Percentiles rank a stretch among this genome's conserved stretches.
Evolutionary conservation across 2,888 invertebrate genomes (phyloP).

Genomic region (Drosophila anomalata): DNA sequence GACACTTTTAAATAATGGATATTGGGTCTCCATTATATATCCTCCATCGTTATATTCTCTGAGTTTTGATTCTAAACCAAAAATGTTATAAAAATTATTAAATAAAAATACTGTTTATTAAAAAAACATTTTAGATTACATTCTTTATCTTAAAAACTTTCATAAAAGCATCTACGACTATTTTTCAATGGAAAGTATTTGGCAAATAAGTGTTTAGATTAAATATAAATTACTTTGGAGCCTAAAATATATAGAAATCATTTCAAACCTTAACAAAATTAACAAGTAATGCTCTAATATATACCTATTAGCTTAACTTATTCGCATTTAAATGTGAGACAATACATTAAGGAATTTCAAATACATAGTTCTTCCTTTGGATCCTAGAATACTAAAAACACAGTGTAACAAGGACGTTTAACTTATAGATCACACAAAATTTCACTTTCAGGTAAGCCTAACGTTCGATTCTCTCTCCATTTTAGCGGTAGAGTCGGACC

Average conservation of each 20-base stretch:
- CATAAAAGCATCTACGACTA: neutral
- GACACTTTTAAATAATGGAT: neutral
- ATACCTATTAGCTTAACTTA: neutral
- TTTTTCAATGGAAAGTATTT: neutral
- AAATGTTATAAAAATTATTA: no score
- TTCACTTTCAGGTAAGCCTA: constrained; percentile 38
- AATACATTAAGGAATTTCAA: neutral
- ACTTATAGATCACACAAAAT: constrained; percentile 52
- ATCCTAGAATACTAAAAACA: constrained; percentile 10
- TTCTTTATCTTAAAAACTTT: neutral
- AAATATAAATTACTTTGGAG: neutral
- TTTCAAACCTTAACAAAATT: neutral
- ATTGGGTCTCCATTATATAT: neutral
- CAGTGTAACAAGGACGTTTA: constrained; percentile 4
- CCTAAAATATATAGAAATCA: neutral
- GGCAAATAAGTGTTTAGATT: neutral
- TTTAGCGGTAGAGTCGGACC: constrained; percentile 82
- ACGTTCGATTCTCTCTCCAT: neutral
- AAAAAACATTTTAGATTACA: neutral
- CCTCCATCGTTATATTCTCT: neutral
- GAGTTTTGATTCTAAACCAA: no score
- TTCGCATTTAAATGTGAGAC: neutral
- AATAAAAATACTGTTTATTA: neutral
- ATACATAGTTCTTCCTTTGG: neutral
- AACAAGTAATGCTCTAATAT: neutral